Conservation (phyloP, 2,797 vertebrate species). For the Eulemur albifrons region DNA sequence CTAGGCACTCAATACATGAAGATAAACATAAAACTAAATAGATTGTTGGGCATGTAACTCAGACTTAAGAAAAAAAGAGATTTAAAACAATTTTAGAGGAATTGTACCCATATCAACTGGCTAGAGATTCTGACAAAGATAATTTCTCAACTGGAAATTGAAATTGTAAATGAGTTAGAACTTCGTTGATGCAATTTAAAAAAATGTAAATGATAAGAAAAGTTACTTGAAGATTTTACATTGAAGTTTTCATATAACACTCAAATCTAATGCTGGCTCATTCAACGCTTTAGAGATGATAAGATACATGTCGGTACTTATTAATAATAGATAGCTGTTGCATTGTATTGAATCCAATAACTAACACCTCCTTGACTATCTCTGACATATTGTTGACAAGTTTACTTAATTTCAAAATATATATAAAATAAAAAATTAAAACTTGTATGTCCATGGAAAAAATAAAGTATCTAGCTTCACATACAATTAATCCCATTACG, state of each 20-base stretch:
- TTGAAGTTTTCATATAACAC: neutral
- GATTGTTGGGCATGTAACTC: neutral
- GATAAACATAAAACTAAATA: neutral
- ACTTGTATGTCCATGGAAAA: neutral
- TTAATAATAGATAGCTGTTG: neutral
- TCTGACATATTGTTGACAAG: neutral
- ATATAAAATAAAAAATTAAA: neutral
- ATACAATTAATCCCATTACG: neutral
- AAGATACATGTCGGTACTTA: neutral
- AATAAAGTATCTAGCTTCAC: neutral
- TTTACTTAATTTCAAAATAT: neutral
- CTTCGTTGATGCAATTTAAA: neutral
- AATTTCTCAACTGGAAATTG: neutral
- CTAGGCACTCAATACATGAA: neutral
- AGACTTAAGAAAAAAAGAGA: neutral
- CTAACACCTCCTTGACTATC: too few species aligned
- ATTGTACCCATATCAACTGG: neutral
- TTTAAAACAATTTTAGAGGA: neutral
- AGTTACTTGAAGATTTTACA: neutral
- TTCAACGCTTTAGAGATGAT: neutral
- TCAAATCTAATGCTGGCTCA: neutral
- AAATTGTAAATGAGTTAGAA: neutral
- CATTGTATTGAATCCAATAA: neutral
- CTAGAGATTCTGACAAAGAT: neutral
- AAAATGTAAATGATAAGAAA: neutral